Percentiles rank a stretch among this genome's conserved stretches.
These are phyloP conservation scores for Lingula anatina DNA, from an alignment of 2,888 invertebrate species.

Conservation along the genomic window DNA sequence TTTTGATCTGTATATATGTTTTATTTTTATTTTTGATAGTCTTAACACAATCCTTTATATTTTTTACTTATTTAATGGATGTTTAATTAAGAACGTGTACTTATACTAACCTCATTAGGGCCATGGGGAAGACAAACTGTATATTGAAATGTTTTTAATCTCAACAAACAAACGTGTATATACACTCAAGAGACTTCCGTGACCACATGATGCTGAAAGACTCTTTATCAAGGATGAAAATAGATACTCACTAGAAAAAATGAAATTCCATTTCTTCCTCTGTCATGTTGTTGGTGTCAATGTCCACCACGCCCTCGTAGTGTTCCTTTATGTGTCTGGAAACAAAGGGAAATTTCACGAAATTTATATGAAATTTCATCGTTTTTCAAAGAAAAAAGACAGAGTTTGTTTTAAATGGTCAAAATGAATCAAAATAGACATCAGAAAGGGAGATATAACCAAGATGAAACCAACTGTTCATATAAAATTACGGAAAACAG, in stretches of 20 bases:
- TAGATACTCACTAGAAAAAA: constrained; percentile 64
- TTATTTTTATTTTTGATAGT: no score
- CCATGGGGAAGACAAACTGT: background rate
- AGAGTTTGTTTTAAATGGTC: no score
- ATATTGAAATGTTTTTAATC: background rate
- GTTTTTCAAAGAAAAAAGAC: no score
- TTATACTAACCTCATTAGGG: background rate
- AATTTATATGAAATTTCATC: no score
- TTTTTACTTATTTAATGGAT: no score
- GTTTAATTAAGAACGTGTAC: background rate
- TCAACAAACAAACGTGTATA: background rate
- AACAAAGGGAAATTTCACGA: no score
- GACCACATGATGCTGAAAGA: no score
- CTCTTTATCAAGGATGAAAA: no score
- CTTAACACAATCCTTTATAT: no score
- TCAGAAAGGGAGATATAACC: background rate
- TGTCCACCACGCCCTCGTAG: constrained; percentile 62
- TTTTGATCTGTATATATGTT: no score
- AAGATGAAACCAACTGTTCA: background rate
- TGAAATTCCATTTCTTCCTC: constrained; percentile 81
- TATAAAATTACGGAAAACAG: no score
- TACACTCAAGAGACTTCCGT: background rate
- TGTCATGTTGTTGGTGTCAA: constrained; percentile 62
- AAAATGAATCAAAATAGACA: no score
- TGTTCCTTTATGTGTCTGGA: constrained; percentile 76